Base-by-base conservation (phyloP, 2,888 invertebrate species). In the Ophioninae sp. region DNA sequence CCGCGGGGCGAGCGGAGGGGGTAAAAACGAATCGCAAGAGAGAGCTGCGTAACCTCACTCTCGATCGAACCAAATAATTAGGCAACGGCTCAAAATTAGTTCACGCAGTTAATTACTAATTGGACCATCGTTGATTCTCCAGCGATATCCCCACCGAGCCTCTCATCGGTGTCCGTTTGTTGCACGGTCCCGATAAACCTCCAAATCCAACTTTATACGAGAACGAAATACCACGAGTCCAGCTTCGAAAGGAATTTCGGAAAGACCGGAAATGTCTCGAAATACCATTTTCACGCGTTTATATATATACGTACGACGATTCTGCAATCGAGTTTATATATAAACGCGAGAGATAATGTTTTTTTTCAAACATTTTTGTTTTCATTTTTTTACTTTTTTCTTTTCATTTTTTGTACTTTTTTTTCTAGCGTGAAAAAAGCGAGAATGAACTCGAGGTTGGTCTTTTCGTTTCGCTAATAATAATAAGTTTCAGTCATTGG, bases 91-190 rank as follows among this genome's bases (percentile, higher is more conserved):
- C 57, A 57, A 39, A 84, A 81, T 81, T 79, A 76, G 62, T 76
- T 56, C 75, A 50, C 50, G 72, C 73, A 75, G 76, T 81, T 84
- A 84, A 82, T 84, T 79, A 83, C 72, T 85, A 87, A 86, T 85
- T 84, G 82, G 83, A 83, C 81, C 87, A 82, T 84, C 84, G 84
- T 84, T 84, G 80, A 80, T 84, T 85, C 82, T 68, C 83, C 73
- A 79, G 59, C 62, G 68, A 57, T 61, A 74, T 74, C 61, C 70
- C 65, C 56, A 23, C 76, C 41, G 20, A 77, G 67, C 62, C 62
- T 62, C 37, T 67, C 50, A 69, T 61, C 65, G 59, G 20, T 69
- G 74, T 86, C 83, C 81, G 82, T 86, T 86, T 85, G 80, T 87
- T 87, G 81, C 83, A 86, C 81, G 79, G 64, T 79, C 84, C 77